A percentile compares a stretch with the other conserved stretches of the same genome.
These are phyloP conservation scores for Leptobrachium leishanense DNA, from an alignment of 2,113 vertebrate species.

Conservation along the genomic window DNA sequence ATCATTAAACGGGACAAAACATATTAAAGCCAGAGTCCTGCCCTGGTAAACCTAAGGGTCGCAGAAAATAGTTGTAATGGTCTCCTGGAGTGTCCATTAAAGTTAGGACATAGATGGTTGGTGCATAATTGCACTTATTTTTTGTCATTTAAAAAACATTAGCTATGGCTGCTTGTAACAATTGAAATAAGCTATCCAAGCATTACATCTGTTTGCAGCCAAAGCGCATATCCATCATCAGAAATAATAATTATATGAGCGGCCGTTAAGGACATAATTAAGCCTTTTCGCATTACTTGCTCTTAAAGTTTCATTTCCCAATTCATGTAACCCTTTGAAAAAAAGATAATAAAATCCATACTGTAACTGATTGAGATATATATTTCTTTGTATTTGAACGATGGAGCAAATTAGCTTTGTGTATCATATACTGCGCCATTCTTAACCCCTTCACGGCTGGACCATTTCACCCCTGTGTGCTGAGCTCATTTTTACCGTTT, in stretches of 20 bases:
- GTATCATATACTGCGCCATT: too few relatives aligned
- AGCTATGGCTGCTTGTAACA: constrained; percentile 27
- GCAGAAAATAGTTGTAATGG: constrained; percentile 30
- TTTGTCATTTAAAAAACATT: constrained; percentile 40
- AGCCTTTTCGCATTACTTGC: too few relatives aligned
- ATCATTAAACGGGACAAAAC: constrained; percentile 36
- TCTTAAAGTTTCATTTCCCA: too few relatives aligned
- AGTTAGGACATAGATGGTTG: constrained; percentile 23
- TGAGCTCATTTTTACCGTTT: too few relatives aligned
- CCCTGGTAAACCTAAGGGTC: constrained; percentile 29
- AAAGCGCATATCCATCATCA: constrained; percentile 22
- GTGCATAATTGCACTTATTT: constrained; percentile 44
- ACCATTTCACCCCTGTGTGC: too few relatives aligned
- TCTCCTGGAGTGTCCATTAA: constrained; percentile 28
- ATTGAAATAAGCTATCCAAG: constrained; percentile 24
- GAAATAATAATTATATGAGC: constrained; percentile 3
- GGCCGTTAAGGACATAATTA: too few relatives aligned
- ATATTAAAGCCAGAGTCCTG: constrained; percentile 36
- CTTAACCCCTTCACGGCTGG: too few relatives aligned
- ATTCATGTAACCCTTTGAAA: too few relatives aligned
- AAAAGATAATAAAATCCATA: too few relatives aligned
- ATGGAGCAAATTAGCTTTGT: too few relatives aligned
- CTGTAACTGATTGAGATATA: too few relatives aligned
- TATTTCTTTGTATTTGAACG: too few relatives aligned
- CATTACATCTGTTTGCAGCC: constrained; percentile 26